A percentile compares a stretch with the other conserved stretches of the same genome.
Evolutionary conservation across 2,113 vertebrate genomes (phyloP).

Genomic region (Australoheros scitulus): DNA sequence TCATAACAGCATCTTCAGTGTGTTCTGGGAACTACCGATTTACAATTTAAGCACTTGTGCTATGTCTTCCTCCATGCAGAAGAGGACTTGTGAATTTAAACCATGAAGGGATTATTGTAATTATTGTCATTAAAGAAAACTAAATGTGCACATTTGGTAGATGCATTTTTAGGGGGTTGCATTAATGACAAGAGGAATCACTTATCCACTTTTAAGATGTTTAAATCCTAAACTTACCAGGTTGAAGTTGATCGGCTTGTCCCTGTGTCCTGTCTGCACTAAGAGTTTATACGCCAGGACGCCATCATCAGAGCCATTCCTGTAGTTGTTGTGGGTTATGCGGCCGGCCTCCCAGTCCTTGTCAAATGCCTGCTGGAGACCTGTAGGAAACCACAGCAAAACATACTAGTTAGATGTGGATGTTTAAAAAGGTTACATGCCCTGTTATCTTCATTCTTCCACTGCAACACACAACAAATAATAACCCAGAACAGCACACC

Average conservation of each 20-base stretch:
- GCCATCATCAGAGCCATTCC: conserved; percentile 93
- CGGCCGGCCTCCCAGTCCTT: conserved; percentile 91
- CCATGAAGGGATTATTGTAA: no score
- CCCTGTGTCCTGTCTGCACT: conserved; percentile 92
- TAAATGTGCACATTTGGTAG: background rate
- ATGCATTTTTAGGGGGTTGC: background rate
- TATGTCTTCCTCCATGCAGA: no score
- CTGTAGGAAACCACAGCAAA: conserved; percentile 73
- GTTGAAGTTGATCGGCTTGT: conserved; percentile 90
- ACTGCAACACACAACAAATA: conserved; percentile 3
- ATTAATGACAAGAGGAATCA: background rate
- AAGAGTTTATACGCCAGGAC: conserved; percentile 96
- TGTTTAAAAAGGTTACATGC: conserved; percentile 30
- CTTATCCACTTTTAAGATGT: background rate
- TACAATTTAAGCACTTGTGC: no score
- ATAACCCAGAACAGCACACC: conserved; percentile 23
- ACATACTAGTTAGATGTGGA: conserved; percentile 44
- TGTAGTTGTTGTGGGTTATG: conserved; percentile 90
- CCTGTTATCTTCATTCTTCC: conserved; percentile 39
- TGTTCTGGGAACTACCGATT: no score
- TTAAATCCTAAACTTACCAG: conserved; percentile 59
- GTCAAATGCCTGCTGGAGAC: conserved; percentile 95
- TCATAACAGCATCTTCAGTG: background rate
- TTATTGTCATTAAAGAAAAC: no score
- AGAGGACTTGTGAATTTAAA: no score